These are phyloP conservation scores for Abramis brama DNA, from an alignment of 2,113 vertebrate genomes.

Conservation along the genomic window DNA sequence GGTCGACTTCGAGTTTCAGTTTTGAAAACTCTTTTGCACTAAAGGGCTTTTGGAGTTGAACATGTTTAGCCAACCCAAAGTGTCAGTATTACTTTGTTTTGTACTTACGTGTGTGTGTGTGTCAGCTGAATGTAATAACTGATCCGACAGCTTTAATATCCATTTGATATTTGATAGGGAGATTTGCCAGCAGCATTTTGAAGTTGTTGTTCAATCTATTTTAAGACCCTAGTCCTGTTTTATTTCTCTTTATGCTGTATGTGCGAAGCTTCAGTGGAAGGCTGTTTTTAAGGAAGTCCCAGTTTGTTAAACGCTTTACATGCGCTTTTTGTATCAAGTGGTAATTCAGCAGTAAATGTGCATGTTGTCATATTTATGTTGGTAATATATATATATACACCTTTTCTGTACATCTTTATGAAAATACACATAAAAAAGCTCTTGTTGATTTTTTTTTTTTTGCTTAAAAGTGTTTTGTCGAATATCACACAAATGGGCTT, in stretches of 20 bases:
- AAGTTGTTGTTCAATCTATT: slow-evolving; percentile 57
- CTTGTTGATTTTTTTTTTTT: not conserved
- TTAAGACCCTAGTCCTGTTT: slow-evolving; percentile 15
- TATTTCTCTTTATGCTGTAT: slow-evolving; percentile 31
- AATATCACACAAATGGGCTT: not conserved
- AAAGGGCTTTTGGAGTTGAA: slow-evolving; percentile 19
- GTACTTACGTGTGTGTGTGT: not conserved
- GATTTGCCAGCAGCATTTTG: slow-evolving; percentile 47
- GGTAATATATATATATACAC: slow-evolving; percentile 35
- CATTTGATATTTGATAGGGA: slow-evolving; percentile 51
- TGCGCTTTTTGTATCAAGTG: slow-evolving; percentile 62
- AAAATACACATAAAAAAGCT: slow-evolving; percentile 67
- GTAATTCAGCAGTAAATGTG: slow-evolving; percentile 54
- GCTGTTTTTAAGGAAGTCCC: slow-evolving; percentile 37
- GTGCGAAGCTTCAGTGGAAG: slow-evolving; percentile 19
- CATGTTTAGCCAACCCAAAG: slow-evolving; percentile 7
- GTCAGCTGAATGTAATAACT: slow-evolving; percentile 69
- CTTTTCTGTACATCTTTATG: slow-evolving; percentile 69
- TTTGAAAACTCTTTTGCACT: slow-evolving; percentile 10
- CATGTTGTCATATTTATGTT: slow-evolving; percentile 66
- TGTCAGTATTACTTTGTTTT: slow-evolving; percentile 62
- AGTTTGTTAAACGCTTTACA: slow-evolving; percentile 51
- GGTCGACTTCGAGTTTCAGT: not conserved
- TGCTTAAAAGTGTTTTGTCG: not conserved
- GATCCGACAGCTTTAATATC: slow-evolving; percentile 56